Evolutionary conservation across 1,140 invertebrate genomes (phyloP).

Genomic region (Sarcophaga peregrina): DNA sequence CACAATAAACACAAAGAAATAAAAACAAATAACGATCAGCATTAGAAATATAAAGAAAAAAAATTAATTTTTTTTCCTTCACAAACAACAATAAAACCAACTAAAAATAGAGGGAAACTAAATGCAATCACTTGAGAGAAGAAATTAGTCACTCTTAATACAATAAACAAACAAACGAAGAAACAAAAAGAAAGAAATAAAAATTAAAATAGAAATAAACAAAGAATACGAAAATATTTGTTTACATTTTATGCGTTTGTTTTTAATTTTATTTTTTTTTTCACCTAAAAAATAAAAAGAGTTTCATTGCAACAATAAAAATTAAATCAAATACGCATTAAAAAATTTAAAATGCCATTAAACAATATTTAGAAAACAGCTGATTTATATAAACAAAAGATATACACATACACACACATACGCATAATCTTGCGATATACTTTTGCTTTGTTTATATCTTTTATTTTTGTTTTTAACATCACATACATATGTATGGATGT

Average conservation of each 20-base stretch:
- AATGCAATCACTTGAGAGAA: not conserved
- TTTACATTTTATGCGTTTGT: not conserved
- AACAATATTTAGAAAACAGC: not conserved
- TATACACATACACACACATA: not conserved
- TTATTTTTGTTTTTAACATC: not conserved
- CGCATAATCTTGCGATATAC: not conserved
- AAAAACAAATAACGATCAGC: too few relatives aligned
- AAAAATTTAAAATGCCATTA: not conserved
- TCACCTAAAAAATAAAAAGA: not conserved
- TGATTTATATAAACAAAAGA: slow-evolving; percentile 8
- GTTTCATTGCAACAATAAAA: too few relatives aligned
- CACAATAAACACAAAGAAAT: too few relatives aligned
- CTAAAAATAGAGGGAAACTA: slow-evolving; percentile 3
- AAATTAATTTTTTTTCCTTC: not conserved
- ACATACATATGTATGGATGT: too few relatives aligned
- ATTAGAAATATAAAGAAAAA: too few relatives aligned
- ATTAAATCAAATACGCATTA: not conserved
- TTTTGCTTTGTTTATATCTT: not conserved
- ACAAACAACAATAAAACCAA: not conserved
- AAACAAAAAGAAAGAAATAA: not conserved
- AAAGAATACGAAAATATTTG: not conserved
- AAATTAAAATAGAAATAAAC: not conserved
- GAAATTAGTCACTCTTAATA: not conserved
- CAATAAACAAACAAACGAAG: too few relatives aligned
- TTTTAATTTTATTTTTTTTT: not conserved